Evolutionary conservation across 1,140 invertebrate genomes (phyloP), one percentile per base, ranked within the genome.

Genomic region (Drosophila murphyi): DNA sequence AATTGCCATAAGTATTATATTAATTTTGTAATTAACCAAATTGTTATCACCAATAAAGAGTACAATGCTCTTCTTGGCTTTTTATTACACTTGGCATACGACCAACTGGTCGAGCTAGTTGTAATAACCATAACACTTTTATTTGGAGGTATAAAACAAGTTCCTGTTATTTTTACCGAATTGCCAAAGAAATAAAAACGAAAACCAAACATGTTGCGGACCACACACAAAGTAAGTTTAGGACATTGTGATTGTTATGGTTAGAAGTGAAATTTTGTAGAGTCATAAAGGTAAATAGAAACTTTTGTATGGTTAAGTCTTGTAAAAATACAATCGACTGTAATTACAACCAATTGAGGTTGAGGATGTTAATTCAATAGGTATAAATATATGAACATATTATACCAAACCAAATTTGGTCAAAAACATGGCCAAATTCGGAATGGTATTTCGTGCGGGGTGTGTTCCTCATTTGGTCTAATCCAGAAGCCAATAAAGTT

Each of bases 401-500:
- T 20, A 20, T 20, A 20, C 20, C 20, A 20, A 20, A 20, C 20
- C 20, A 20, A 20, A 20, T 20, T 4, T 35, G 41, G 37, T 7
- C 41, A 43, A n/a, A 45, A 47, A 20, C 20, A 20, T 20, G 20
- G 20, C 4, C 35, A 47, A 72, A 78, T 78, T 55, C 28, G 52
- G 34, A 47, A 48, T 55, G 32, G 56, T n/a, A 7, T 12, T 37
- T 20, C 5, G 41, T 20, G 7, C 31, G 34, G 41, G 72, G 72
- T 59, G 72, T 65, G 77, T 12, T 54, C 62, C 65, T 12, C 60
- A 1, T 39, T 32, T 32, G 41, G 4, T 45, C 60, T 72, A 71
- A 75, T 74, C 72, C 76, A 83, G 80, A 83, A 82, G 80, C 72
- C 80, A 68, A 48, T 29, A 29, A 41, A 61, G 56, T 67, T 72